Evolutionary conservation across 2,797 vertebrate genomes (phyloP), one percentile per base, ranked within the genome.

Genomic region (Ctenopoma kingsleyae): DNA sequence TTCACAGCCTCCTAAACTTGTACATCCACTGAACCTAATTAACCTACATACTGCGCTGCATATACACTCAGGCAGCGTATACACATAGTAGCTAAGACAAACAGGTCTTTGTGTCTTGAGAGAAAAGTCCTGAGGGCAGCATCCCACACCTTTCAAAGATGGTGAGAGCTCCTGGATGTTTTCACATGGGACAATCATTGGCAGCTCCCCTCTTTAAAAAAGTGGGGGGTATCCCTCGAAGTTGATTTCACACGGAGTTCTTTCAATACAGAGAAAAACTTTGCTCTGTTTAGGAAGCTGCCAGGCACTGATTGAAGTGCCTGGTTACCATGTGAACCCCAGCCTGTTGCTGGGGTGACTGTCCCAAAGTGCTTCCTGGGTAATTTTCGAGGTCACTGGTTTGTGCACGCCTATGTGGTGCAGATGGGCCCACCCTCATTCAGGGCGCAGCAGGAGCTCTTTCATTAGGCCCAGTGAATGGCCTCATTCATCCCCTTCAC

Each of bases 301-400:
- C 86, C 90, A 87, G 79, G 84, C 83, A 71, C 87, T 92, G 89
- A 93, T 86, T 92, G 90, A 94, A 92, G 87, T 73, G 87, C 87
- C 88, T 80, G 84, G 93, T 95, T 94, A 90, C 94, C 91, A 93
- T 93, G 93, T 63, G 81, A 93, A 91, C 90, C 90, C 83, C 84
- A 60, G 89, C 87, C 86, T 88, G 94, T 95, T 94, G 92, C 93
- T 92, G 89, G 87, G 93, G 93, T 78, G 90, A 95, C 92, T 89
- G 85, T 91, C 90, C 92, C 87, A 91, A 91, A 94, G 92, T 94
- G 93, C 91, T 94, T 95, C 93, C 94, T 94, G 92, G 91, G 92
- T 93, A 94, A 94, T 94, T 94, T 93, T 93, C 88, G 92, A 95
- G 94, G 94, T 95, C 92, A 94, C 92, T 92, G 93, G 93, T 93